Conservation (phyloP, 2,888 invertebrate species). For the Hoplodrina blanda region DNA sequence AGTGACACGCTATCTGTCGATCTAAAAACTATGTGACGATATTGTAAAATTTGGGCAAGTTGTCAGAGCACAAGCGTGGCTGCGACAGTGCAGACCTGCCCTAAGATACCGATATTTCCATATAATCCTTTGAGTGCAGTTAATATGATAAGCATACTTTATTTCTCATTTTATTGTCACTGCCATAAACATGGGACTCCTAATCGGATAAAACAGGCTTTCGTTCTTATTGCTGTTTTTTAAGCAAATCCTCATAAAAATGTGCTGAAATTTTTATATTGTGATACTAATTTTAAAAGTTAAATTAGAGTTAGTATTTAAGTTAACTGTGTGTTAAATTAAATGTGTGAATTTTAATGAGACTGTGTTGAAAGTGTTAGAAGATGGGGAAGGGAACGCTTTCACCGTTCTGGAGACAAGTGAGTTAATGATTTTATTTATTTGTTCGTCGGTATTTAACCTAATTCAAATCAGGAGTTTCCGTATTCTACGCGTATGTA, state of each 20-base stretch:
- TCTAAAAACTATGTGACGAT: constrained; percentile 1
- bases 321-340: constrained; percentile 12
- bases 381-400: constrained; percentile 64
- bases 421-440: constrained; percentile 50
- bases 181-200: constrained; percentile 46
- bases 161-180: constrained; percentile 59
- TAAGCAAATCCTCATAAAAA: constrained; percentile 22
- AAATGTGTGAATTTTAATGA: constrained; percentile 32
- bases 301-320: constrained; percentile 15
- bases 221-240: constrained; percentile 21
- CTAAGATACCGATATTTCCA: constrained; percentile 51
- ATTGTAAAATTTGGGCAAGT: not conserved
- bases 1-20: not conserved
- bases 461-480: no score
- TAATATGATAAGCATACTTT: constrained; percentile 58
- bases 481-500: no score
- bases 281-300: constrained; percentile 45
- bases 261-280: constrained; percentile 45
- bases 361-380: constrained; percentile 27
- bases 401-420: constrained; percentile 74
- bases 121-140: constrained; percentile 63
- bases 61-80: not conserved
- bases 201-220: constrained; percentile 31
- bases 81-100: constrained; percentile 31
- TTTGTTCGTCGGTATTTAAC: not conserved